Conservation (phyloP, 1,140 invertebrate species). For the Drosophila triauraria region DNA sequence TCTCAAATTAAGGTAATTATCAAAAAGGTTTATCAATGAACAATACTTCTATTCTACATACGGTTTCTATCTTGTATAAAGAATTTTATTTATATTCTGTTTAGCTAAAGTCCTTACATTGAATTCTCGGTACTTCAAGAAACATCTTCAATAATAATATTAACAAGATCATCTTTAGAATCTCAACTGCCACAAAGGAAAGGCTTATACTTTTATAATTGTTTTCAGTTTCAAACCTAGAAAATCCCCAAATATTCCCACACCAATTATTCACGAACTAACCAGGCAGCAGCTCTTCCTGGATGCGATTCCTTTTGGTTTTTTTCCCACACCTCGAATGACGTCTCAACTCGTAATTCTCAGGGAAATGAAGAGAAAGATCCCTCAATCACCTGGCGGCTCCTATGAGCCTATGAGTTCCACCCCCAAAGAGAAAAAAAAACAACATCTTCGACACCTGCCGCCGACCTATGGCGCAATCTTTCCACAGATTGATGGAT, state of each 20-base stretch:
- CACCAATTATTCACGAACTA: constrained; percentile 18
- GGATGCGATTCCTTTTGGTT: constrained; percentile 5
- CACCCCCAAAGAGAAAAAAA: constrained; percentile 33
- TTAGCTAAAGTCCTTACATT: too few species aligned
- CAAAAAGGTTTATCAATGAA: neutral
- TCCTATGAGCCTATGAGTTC: constrained; percentile 29
- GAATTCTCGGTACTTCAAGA: too few species aligned
- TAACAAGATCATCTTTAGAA: neutral
- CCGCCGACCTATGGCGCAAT: constrained; percentile 43
- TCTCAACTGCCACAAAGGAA: neutral
- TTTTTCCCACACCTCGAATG: constrained; percentile 24
- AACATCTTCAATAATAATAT: neutral
- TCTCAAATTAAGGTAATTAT: neutral
- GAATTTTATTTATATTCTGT: too few species aligned
- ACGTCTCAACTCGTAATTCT: constrained; percentile 36
- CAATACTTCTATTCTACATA: neutral
- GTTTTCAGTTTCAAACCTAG: neutral
- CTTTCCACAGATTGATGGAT: constrained; percentile 57
- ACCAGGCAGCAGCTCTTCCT: constrained; percentile 15
- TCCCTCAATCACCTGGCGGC: constrained; percentile 36
- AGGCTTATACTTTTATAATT: neutral
- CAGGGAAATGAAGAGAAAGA: constrained; percentile 22
- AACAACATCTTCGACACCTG: constrained; percentile 55
- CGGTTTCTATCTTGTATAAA: too few species aligned
- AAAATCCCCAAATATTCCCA: constrained; percentile 10